phyloP scores from a whole-genome alignment of 2,888 invertebrate genomes.

The Palloptera scutellata region DNA sequence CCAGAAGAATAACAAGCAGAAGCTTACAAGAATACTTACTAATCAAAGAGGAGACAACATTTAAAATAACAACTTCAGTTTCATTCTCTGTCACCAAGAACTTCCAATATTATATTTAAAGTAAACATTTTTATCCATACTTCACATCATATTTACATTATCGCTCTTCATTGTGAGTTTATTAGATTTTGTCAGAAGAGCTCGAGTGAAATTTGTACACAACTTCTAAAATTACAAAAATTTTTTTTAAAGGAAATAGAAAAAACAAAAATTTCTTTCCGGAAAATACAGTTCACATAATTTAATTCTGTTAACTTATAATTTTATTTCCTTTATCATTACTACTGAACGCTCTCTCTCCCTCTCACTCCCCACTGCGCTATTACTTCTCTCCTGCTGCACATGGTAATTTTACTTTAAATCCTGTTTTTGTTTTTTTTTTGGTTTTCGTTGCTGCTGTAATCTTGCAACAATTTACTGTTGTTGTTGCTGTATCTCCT shows the following conservation, averaged over 20 bases:
- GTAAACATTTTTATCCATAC: too few species aligned
- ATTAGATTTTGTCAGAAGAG: too few species aligned
- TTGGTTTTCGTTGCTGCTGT: neutral
- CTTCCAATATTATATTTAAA: too few species aligned
- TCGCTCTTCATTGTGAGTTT: too few species aligned
- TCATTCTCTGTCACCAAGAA: too few species aligned
- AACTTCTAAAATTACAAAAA: too few species aligned
- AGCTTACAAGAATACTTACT: too few species aligned
- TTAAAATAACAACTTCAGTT: too few species aligned
- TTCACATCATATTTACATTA: too few species aligned
- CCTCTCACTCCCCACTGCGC: neutral
- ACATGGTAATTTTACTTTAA: neutral
- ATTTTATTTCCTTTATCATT: constrained; percentile 34
- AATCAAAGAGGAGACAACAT: too few species aligned
- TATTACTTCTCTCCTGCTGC: neutral
- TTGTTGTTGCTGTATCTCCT: neutral
- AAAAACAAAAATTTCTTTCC: constrained; percentile 1
- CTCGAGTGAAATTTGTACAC: too few species aligned
- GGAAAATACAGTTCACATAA: constrained; percentile 51
- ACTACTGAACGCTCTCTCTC: neutral
- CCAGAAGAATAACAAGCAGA: too few species aligned
- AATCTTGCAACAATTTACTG: neutral
- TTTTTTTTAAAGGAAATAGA: neutral
- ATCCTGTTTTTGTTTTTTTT: neutral
- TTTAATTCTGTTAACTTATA: constrained; percentile 53